phyloP scores from a whole-genome alignment of 1,140 invertebrate species.

The Danaus plexippus region DNA sequence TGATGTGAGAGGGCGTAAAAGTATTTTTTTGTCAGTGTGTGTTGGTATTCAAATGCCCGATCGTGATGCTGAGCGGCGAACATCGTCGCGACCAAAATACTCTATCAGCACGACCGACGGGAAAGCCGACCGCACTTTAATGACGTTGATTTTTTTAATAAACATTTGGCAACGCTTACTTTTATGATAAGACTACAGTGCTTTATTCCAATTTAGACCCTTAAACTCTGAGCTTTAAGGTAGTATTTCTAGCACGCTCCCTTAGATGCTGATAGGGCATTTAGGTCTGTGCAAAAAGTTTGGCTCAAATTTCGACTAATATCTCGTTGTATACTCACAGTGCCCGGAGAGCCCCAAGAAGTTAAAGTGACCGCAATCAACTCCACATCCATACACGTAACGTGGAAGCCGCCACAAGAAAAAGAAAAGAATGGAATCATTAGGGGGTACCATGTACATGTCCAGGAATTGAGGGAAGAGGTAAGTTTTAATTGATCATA shows the following conservation, averaged over 20 bases:
- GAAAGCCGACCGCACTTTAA: slow-evolving; percentile 54
- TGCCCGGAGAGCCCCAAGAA: slow-evolving; percentile 95
- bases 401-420: slow-evolving; percentile 91
- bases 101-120: slow-evolving; percentile 65
- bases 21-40: slow-evolving; percentile 57
- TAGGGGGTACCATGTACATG: slow-evolving; percentile 95
- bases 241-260: slow-evolving; percentile 61
- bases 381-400: slow-evolving; percentile 92
- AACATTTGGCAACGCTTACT: slow-evolving; percentile 35
- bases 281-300: slow-evolving; percentile 44
- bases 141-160: slow-evolving; percentile 16
- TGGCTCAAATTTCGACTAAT: slow-evolving; percentile 30
- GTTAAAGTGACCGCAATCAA: slow-evolving; percentile 90
- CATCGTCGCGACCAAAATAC: slow-evolving; percentile 55
- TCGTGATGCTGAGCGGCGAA: slow-evolving; percentile 64
- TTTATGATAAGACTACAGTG: slow-evolving; percentile 34
- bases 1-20: slow-evolving; percentile 62
- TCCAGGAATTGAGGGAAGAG: slow-evolving; percentile 91
- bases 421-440: slow-evolving; percentile 97
- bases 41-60: slow-evolving; percentile 72
- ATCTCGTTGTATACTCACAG: slow-evolving; percentile 75
- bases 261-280: slow-evolving; percentile 71
- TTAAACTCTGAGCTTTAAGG: slow-evolving; percentile 47
- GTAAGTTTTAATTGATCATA: slow-evolving; percentile 55
- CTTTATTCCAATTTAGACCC: slow-evolving; percentile 51